Conservation (phyloP, 2,888 invertebrate genomes). For the Rugalucina vietnamica region DNA sequence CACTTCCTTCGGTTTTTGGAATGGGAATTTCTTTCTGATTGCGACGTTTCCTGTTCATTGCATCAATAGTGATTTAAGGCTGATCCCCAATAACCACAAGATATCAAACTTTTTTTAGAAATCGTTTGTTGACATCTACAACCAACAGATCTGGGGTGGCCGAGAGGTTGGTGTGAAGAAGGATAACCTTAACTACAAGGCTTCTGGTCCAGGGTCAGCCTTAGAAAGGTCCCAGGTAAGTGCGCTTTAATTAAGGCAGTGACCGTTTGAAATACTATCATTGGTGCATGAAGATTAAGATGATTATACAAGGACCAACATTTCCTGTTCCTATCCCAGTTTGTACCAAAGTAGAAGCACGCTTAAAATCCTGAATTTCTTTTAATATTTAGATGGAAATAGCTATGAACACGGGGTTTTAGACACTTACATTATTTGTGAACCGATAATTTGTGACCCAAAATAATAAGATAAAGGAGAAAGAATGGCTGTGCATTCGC, state of each 20-base stretch:
- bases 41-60: not conserved
- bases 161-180: not conserved
- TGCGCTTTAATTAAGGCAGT: not conserved
- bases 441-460: no score
- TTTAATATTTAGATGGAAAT: no score
- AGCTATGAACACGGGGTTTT: no score
- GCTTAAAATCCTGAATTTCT: no score
- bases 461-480: no score
- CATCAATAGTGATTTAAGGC: no score
- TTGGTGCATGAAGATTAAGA: no score
- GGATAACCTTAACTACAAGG: slow-evolving; percentile 11
- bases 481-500: no score
- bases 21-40: not conserved
- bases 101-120: not conserved
- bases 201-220: slow-evolving; percentile 28
- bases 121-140: slow-evolving; percentile 17
- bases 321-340: no score
- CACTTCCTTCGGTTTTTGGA: not conserved
- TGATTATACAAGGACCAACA: no score
- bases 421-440: no score
- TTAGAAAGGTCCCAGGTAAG: slow-evolving; percentile 20
- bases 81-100: not conserved
- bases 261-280: not conserved
- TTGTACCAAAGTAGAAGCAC: no score
- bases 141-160: slow-evolving; percentile 25